Evolutionary conservation across 2,888 invertebrate genomes (phyloP).

Genomic region (Philonicus albiceps): DNA sequence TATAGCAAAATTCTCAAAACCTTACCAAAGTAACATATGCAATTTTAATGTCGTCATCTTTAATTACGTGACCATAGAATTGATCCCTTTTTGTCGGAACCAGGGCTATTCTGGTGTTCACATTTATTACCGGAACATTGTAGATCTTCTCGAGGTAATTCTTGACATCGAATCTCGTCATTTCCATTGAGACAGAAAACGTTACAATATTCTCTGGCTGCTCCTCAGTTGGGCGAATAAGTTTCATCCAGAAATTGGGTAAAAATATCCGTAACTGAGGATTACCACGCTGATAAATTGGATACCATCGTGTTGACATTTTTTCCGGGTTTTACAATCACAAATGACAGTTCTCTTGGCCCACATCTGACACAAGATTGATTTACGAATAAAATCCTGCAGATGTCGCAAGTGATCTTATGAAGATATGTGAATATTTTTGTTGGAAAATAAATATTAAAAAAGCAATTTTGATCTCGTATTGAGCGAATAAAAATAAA

Average conservation of each 20-base stretch:
- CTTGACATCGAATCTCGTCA: constrained; percentile 88
- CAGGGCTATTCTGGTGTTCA: constrained; percentile 76
- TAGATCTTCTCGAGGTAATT: constrained; percentile 98
- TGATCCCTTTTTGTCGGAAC: constrained; percentile 73
- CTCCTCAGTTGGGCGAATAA: constrained; percentile 73
- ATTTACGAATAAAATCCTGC: background rate
- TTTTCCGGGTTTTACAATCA: background rate
- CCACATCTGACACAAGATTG: background rate
- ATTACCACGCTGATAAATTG: constrained; percentile 87
- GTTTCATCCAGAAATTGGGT: constrained; percentile 97
- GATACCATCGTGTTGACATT: constrained; percentile 74
- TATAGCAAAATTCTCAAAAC: background rate
- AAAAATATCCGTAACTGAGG: constrained; percentile 93
- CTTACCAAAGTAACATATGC: constrained; percentile 82
- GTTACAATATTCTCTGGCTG: constrained; percentile 83
- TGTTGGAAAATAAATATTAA: background rate
- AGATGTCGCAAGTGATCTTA: background rate
- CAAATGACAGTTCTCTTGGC: background rate
- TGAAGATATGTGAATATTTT: background rate
- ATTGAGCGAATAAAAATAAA: background rate
- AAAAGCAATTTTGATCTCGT: background rate
- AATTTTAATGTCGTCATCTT: constrained; percentile 83
- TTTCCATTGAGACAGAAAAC: constrained; percentile 92
- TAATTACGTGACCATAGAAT: constrained; percentile 72
- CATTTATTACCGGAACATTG: constrained; percentile 78